Evolutionary conservation across 2,113 vertebrate genomes (phyloP), one percentile per base, ranked within the genome.

Genomic region (Tachuris rubrigastra): DNA sequence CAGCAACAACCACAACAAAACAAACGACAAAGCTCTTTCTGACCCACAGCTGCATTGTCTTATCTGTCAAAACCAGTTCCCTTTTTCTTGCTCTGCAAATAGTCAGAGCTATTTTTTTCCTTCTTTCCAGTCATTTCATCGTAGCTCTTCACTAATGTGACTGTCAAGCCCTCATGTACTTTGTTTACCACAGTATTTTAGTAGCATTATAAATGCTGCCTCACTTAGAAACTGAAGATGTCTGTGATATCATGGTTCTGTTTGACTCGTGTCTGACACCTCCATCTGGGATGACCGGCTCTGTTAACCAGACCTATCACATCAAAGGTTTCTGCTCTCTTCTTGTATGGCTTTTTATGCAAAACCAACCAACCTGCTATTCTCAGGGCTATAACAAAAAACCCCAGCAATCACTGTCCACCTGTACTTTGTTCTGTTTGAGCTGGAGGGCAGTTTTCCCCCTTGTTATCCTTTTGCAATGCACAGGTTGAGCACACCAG

Each of bases 61-160:
- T 85, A 46, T 42, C 82, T 93, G 94, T 95, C 94, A 95, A 92
- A 96, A 85, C 20, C 28, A 86, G 56, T 91, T 95, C 67, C 25
- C 19, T 56, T 90, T 89, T 87, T 74, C 55, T 53, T 79, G 47
- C 82, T 80, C 81, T 69, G 69, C n/a, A 52, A 76, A 65, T 42
- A 95, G 50, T 39, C 78, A 69, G 85, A 68, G 52, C 22, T 87
- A 65, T 10, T 60, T 68, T 68, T 63, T 77, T 39, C 33, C 42
- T 72, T 89, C 80, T 85, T 93, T 76, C 52, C 84, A 77, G 62
- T 91, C 31, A 72, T 91, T 87, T 94, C 58, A 78, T 71, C 44
- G 52, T 30, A 78, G 58, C 39, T 66, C 42, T 83, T 89, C 22
- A 22, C 71, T 91, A 84, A 44, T n/a, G 87, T 59, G 85, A 82